Evolutionary conservation across 1,140 invertebrate genomes (phyloP), one percentile per base, ranked within the genome.

Genomic region (Drosophila teissieri): DNA sequence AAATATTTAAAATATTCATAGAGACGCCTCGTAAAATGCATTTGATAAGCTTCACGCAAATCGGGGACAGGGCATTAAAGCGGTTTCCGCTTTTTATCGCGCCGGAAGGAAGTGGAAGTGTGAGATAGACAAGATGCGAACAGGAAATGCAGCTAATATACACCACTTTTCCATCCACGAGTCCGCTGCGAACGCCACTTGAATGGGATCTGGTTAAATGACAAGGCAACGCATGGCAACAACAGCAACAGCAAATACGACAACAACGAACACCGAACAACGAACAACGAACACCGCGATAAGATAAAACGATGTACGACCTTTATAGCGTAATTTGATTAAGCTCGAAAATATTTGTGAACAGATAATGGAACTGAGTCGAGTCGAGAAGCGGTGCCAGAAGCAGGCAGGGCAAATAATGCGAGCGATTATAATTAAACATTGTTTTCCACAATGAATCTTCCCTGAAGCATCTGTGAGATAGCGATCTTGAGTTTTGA

Each of bases 291-390:
- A 65, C 61, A 48, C 10, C 0, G 62, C 52, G 84, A 88, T 88
- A 89, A 88, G 83, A 88, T 88, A 88, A 88, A 78, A 74, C 57
- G 45, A 45, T 53, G 76, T 60, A 88, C 84, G 84, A 89, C 85
- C 85, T 89, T 88, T 89, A 89, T 89, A 89, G 84, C 84, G 81
- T 89, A 89, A 89, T 89, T 89, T 89, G 80, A 89, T 89, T 89
- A 84, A 90, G 84, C 84, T 84, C 77, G 64, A 74, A 83, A 88
- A 89, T 88, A 88, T 89, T 89, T 88, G 55, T 68, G 61, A 76
- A 68, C 49, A 78, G 67, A 78, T 73, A 73, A 70, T 73, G 58
- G 15, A 49, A 60, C 52, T n/a, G 8, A 34, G 8, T 10, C 24
- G 42, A 39, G 42, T 45, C 40, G 34, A 19, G 19, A 19, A 19